These are phyloP conservation scores for Rutpela maculata DNA, from an alignment of 2,888 invertebrate species.

Conservation along the genomic window DNA sequence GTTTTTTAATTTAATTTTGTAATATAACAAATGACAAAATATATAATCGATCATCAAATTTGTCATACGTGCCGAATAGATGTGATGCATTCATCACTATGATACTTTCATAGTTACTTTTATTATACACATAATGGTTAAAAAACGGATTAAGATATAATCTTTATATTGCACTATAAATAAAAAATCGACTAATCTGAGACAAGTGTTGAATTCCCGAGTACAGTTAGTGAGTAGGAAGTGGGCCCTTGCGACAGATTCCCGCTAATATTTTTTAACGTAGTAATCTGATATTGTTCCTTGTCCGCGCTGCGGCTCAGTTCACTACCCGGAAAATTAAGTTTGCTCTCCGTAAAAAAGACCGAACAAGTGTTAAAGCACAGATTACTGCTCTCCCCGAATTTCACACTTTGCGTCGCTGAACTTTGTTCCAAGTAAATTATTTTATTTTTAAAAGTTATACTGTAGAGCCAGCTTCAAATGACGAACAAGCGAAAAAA, in stretches of 20 bases:
- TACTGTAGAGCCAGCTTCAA: not conserved
- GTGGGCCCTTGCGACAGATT: slow-evolving; percentile 60
- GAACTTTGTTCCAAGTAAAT: slow-evolving; percentile 26
- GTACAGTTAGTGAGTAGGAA: slow-evolving; percentile 48
- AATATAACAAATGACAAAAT: not conserved
- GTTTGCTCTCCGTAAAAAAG: slow-evolving; percentile 69
- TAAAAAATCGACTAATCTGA: slow-evolving; percentile 62
- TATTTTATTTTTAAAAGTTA: slow-evolving; percentile 4
- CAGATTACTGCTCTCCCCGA: slow-evolving; percentile 46
- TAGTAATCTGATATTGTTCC: slow-evolving; percentile 73
- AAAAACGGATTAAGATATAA: slow-evolving; percentile 54
- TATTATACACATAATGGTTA: slow-evolving; percentile 37
- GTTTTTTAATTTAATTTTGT: not conserved
- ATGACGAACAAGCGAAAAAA: not conserved
- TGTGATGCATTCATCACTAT: not conserved
- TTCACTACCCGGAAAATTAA: slow-evolving; percentile 74
- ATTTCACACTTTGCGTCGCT: slow-evolving; percentile 44
- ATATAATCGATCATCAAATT: too few relatives aligned
- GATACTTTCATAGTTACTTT: slow-evolving; percentile 26
- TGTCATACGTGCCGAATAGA: not conserved
- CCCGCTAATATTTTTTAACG: slow-evolving; percentile 51
- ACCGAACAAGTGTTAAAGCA: slow-evolving; percentile 67
- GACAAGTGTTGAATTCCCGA: slow-evolving; percentile 64
- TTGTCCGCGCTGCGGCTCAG: slow-evolving; percentile 72
- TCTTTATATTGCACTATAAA: slow-evolving; percentile 55